These are phyloP conservation scores for Globodera ellingtonae DNA, from an alignment of 1,140 invertebrate genomes.

Conservation along the genomic window DNA sequence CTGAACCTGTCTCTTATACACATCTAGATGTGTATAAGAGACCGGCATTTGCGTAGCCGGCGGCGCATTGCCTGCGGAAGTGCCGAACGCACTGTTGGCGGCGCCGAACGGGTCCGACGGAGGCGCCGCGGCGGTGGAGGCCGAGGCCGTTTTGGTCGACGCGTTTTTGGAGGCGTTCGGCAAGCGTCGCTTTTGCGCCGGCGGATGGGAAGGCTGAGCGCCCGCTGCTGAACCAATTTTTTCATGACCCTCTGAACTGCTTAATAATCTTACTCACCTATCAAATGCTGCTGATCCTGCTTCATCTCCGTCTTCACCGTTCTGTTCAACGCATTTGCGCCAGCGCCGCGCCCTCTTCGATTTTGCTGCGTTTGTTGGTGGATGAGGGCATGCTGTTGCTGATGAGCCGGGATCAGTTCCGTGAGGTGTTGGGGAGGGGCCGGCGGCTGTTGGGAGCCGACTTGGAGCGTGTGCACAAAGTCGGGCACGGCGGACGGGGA, in stretches of 20 bases:
- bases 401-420: slow-evolving; percentile 13
- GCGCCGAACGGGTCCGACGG: slow-evolving; percentile 9
- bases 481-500: slow-evolving; percentile 16
- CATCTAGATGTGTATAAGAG: too few relatives aligned
- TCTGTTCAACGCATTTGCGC: background rate
- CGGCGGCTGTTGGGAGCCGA: background rate
- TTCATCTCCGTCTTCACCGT: slow-evolving; percentile 8
- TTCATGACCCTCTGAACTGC: background rate
- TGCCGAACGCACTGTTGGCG: slow-evolving; percentile 9
- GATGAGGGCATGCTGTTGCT: background rate
- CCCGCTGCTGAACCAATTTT: background rate
- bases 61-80: background rate
- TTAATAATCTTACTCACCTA: background rate
- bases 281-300: background rate
- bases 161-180: slow-evolving; percentile 6
- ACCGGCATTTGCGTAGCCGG: background rate
- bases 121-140: background rate
- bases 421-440: slow-evolving; percentile 8
- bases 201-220: background rate
- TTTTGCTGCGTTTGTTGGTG: background rate
- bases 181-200: slow-evolving; percentile 8
- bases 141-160: background rate
- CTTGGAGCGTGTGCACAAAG: slow-evolving; percentile 2
- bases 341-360: background rate
- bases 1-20: too few relatives aligned